A percentile compares a stretch with the other conserved stretches of the same genome.
Evolutionary conservation across 2,797 vertebrate genomes (phyloP).

Genomic region (Brachyrhaphis roseni): DNA sequence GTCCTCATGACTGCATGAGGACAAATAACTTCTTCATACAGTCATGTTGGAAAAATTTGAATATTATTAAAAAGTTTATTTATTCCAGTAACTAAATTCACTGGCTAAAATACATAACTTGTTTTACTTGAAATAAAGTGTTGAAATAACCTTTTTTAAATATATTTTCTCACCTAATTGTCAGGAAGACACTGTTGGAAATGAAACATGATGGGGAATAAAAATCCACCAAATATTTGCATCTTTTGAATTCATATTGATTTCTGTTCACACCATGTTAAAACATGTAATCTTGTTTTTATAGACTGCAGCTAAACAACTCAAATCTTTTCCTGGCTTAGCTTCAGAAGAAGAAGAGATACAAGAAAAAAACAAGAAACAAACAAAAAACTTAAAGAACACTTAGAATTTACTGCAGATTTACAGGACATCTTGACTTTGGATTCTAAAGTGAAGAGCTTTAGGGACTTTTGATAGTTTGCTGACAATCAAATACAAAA

Average conservation of each 20-base stretch:
- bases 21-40: background rate
- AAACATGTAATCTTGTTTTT: background rate
- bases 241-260: background rate
- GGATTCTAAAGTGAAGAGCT: no score
- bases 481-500: no score
- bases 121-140: no score
- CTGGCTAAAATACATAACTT: background rate
- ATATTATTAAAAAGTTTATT: background rate
- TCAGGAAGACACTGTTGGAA: no score
- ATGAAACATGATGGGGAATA: background rate
- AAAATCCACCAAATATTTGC: background rate
- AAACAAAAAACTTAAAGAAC: background rate
- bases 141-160: no score
- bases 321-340: background rate
- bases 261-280: background rate
- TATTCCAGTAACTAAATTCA: background rate
- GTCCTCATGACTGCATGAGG: background rate
- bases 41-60: background rate
- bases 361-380: background rate
- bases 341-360: background rate
- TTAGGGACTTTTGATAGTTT: no score
- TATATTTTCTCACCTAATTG: no score
- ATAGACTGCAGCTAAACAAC: background rate
- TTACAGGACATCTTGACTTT: background rate
- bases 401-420: background rate